Evolutionary conservation across 2,113 vertebrate species (phyloP).

Genomic region (Trogon surrucura): DNA sequence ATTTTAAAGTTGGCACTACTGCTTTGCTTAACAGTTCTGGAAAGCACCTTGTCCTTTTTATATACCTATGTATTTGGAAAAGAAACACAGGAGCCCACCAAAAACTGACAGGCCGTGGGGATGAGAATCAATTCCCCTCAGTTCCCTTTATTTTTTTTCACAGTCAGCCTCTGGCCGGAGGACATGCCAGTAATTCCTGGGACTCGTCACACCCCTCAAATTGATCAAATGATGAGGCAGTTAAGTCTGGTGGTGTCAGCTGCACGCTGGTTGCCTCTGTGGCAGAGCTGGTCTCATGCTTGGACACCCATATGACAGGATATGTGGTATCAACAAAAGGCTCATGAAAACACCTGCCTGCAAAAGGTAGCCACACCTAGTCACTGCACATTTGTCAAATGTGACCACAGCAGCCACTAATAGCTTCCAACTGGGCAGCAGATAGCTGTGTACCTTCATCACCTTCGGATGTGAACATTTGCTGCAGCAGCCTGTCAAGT

Average conservation of each 20-base stretch:
- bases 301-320: background rate
- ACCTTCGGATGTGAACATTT: background rate
- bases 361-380: background rate
- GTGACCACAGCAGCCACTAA: background rate
- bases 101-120: background rate
- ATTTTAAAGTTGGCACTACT: background rate
- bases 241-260: background rate
- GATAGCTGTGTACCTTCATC: background rate
- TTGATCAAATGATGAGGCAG: background rate
- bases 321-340: background rate
- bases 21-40: background rate
- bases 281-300: background rate
- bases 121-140: background rate
- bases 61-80: background rate
- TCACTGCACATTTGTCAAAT: background rate
- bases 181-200: background rate
- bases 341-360: background rate
- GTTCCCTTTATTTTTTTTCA: background rate
- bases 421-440: background rate
- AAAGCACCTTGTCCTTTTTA: background rate
- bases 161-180: background rate
- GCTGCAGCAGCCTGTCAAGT: background rate
- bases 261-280: background rate
- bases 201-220: background rate
- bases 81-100: background rate